Percentiles rank a stretch among this genome's conserved stretches.
Evolutionary conservation across 2,113 vertebrate genomes (phyloP).

Genomic region (Cinclus cinclus): DNA sequence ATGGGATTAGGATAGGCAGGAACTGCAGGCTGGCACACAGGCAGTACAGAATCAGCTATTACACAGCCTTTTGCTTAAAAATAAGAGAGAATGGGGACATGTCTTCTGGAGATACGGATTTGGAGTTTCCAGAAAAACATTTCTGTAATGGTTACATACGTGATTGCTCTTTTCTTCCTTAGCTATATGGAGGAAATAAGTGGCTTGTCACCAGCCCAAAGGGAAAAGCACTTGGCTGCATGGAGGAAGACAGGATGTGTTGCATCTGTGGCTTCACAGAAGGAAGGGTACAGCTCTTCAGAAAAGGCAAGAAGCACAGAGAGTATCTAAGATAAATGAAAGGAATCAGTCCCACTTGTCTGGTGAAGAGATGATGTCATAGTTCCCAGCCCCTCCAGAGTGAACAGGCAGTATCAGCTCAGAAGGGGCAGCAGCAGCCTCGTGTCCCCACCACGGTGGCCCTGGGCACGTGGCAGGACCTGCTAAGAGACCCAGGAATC

Average conservation of each 20-base stretch:
- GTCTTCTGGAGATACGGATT: constrained; percentile 2
- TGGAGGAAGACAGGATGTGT: not conserved
- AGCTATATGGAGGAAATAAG: not conserved
- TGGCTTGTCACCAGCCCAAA: constrained; percentile 25
- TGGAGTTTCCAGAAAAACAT: constrained; percentile 22
- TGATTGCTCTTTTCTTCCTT: constrained; percentile 40
- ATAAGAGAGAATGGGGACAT: not conserved
- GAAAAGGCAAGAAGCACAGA: not conserved
- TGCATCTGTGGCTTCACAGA: constrained; percentile 47
- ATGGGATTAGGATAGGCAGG: not conserved
- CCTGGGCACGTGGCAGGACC: not conserved
- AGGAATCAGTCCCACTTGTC: not conserved
- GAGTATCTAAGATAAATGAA: not conserved
- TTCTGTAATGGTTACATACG: constrained; percentile 23
- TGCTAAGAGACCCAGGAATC: not conserved
- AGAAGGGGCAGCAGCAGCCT: not conserved
- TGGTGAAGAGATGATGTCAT: not conserved
- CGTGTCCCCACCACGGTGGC: not conserved
- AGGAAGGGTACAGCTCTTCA: not conserved
- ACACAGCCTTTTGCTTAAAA: not conserved
- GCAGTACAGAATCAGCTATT: not conserved
- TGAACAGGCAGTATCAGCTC: not conserved
- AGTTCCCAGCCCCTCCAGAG: not conserved
- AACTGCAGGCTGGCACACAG: not conserved
- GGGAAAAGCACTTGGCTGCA: constrained; percentile 33